Base-by-base conservation (phyloP, 2,113 vertebrate species). In the Scytalopus superciliaris region DNA sequence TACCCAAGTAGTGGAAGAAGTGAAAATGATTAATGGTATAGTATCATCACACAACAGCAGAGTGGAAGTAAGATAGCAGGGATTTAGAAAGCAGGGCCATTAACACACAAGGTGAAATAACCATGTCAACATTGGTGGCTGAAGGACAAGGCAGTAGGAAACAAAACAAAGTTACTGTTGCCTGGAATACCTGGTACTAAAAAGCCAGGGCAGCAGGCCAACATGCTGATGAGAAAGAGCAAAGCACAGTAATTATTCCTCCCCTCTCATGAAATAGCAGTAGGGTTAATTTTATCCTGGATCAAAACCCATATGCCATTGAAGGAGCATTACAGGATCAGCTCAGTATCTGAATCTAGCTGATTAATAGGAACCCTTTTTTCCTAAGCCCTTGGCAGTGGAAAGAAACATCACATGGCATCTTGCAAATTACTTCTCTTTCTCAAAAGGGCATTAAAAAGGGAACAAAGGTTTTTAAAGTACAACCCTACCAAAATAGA, bases 21-120 rank as follows among this genome's bases (percentile, higher is more conserved):
- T 27, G 77, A 87, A 95, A 83, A 76, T 68, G 87, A 95, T 96
- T 93, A 95, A 93, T 79, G 49, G 37, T 47, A 8, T n/a, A 78
- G 25, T 35, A 82, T 28, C 74, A 79, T 66, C 73, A 64, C 70
- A 47, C 21, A 74, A 22, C 52, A 92, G 72, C 69, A 28, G 37
- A 68, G 30, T 52, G 31, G 22, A 87, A 87, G 47, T 18, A 72
- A 84, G 82, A 85, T 57, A 95, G 25, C 50, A 45, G 39, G 40
- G 18, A 21, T 78, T 92, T 50, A 73, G 89, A 79, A 93, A 82
- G n/a, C 74, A 37, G 35, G 22, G 78, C 62, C 57, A 72, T 84
- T 90, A 91, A 52, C 23, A 42, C n/a, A 72, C 74, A 82, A 87
- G 81, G 74, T 89, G 77, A 94, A 94, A 72, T 56, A 74, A 76